Evolutionary conservation across 1,140 invertebrate species (phyloP).

Genomic region (Ooceraea biroi): DNA sequence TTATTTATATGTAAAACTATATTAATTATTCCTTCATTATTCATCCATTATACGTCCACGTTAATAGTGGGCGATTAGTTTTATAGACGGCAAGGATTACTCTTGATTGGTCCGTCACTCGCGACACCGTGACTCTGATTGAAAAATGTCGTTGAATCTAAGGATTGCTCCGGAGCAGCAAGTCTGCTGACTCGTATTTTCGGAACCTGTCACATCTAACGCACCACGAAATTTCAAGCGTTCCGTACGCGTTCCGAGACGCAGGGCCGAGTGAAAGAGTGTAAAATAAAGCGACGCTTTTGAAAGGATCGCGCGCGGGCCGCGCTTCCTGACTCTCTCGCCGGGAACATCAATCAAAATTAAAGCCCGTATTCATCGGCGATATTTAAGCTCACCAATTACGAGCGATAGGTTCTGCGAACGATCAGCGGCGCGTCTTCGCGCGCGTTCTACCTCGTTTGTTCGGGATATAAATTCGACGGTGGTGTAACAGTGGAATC

Average conservation of each 20-base stretch:
- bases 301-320: slow-evolving; percentile 9
- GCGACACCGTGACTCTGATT: not conserved
- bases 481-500: slow-evolving; percentile 19
- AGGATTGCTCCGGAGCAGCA: slow-evolving; percentile 16
- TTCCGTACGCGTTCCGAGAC: slow-evolving; percentile 26
- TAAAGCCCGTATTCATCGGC: slow-evolving; percentile 63
- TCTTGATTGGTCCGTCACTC: slow-evolving; percentile 7
- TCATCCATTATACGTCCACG: not conserved
- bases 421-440: slow-evolving; percentile 29
- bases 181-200: slow-evolving; percentile 55
- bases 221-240: slow-evolving; percentile 47
- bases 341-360: slow-evolving; percentile 71
- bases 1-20: slow-evolving; percentile 4
- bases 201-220: slow-evolving; percentile 48
- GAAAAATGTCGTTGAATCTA: not conserved
- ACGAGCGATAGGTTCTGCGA: slow-evolving; percentile 50
- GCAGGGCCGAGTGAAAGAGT: slow-evolving; percentile 6
- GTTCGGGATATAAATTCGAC: not conserved
- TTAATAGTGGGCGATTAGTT: not conserved
- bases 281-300: slow-evolving; percentile 23
- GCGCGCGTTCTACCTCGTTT: slow-evolving; percentile 12
- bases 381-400: slow-evolving; percentile 24
- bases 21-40: slow-evolving; percentile 19
- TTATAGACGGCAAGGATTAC: not conserved
- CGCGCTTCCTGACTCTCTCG: slow-evolving; percentile 26